Percentiles rank a stretch among this genome's conserved stretches.
Conservation (phyloP, 2,888 invertebrate species). For the Aleiodes leptofemur region DNA sequence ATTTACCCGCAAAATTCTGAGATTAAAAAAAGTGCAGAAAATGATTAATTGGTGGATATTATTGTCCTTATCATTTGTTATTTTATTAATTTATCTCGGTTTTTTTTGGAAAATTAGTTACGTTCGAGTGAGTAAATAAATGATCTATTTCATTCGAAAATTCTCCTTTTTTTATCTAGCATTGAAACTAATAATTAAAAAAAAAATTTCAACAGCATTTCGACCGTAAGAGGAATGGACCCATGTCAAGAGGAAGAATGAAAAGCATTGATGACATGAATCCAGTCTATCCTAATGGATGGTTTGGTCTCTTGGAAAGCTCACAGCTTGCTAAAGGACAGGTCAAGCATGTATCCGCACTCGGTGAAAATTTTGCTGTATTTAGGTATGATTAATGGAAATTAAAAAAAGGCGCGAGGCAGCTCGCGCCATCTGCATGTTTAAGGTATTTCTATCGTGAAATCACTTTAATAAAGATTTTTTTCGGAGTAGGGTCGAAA, state of each 20-base stretch:
- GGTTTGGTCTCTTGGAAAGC: conserved; percentile 88
- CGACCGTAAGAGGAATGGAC: background rate
- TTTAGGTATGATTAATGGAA: conserved; percentile 64
- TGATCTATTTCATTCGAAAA: background rate
- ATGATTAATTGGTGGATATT: conserved; percentile 61
- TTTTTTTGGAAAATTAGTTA: conserved; percentile 70
- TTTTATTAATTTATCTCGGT: conserved; percentile 61
- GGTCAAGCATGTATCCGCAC: conserved; percentile 80
- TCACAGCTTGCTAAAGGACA: conserved; percentile 77
- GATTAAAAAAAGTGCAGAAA: conserved; percentile 33
- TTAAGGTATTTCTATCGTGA: no score
- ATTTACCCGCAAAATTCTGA: no score
- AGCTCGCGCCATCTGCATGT: no score
- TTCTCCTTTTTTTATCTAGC: no score
- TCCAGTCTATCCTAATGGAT: conserved; percentile 93
- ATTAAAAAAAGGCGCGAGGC: no score
- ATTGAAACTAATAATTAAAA: no score
- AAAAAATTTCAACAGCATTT: background rate
- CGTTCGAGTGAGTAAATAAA: conserved; percentile 64
- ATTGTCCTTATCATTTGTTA: conserved; percentile 52
- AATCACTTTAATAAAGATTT: no score
- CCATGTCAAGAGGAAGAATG: background rate
- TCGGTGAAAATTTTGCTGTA: conserved; percentile 78
- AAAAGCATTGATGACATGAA: conserved; percentile 81
- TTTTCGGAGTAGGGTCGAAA: no score